These are phyloP conservation scores for Peromyscus leucopus DNA, from an alignment of 2,113 vertebrate genomes.

Conservation along the genomic window DNA sequence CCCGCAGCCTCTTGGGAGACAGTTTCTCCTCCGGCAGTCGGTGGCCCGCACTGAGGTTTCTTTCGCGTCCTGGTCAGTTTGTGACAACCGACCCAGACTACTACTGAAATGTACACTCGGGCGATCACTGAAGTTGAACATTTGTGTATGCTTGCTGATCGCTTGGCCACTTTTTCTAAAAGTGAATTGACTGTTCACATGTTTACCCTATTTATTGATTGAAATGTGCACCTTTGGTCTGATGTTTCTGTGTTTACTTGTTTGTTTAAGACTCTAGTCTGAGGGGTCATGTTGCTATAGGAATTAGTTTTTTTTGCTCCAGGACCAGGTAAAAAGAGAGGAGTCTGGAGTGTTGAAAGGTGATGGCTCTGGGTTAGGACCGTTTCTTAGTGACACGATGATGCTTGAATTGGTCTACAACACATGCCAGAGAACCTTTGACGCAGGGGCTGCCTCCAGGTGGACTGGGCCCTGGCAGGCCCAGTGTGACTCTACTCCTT, in stretches of 20 bases:
- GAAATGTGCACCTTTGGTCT: background rate
- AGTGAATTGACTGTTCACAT: background rate
- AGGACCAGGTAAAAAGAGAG: background rate
- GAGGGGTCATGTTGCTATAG: background rate
- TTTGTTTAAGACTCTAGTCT: background rate
- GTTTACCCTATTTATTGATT: background rate
- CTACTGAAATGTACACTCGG: background rate
- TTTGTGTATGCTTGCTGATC: background rate
- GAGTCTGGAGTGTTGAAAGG: background rate
- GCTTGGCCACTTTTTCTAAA: background rate
- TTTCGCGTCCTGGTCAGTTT: background rate
- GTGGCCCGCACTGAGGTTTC: background rate
- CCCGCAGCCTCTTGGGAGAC: background rate
- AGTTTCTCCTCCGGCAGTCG: background rate
- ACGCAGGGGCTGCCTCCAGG: background rate
- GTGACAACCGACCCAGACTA: background rate
- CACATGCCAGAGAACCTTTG: background rate
- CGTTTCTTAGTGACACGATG: background rate
- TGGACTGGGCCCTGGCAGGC: background rate
- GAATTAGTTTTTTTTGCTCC: background rate
- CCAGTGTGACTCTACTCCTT: background rate
- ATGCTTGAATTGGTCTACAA: background rate
- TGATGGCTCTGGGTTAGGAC: background rate
- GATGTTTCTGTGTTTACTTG: background rate
- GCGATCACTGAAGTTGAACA: background rate